phyloP scores from a whole-genome alignment of 2,113 vertebrate genomes.

The Petromus typicus region DNA sequence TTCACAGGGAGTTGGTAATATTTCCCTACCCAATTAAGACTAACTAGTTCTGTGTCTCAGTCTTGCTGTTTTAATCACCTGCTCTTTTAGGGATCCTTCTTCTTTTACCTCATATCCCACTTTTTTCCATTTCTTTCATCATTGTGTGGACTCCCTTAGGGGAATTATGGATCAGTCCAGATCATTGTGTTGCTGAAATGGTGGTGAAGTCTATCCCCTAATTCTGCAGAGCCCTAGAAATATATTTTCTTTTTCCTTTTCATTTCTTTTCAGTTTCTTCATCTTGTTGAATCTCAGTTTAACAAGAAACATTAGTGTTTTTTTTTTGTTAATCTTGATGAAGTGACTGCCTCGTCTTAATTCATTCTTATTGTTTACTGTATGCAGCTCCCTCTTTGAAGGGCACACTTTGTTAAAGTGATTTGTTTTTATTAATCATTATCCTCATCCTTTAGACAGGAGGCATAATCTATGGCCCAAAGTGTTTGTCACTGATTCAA shows the following conservation, averaged over 20 bases:
- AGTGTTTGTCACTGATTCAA: neutral
- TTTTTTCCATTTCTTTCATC: conserved; percentile 55
- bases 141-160: conserved; percentile 38
- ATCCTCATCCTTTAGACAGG: neutral
- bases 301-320: neutral
- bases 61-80: conserved; percentile 46
- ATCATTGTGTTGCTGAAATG: neutral
- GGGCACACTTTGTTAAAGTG: neutral
- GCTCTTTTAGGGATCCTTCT: conserved; percentile 1
- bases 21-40: conserved; percentile 64
- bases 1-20: conserved; percentile 60
- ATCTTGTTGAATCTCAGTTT: neutral
- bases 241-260: neutral
- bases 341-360: neutral
- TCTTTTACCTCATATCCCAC: conserved; percentile 10
- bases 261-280: neutral
- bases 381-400: neutral
- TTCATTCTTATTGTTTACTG: neutral
- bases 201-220: neutral
- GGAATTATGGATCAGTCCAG: conserved; percentile 10
- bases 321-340: neutral
- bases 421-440: neutral
- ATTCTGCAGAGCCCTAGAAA: neutral
- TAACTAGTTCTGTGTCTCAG: conserved; percentile 44
- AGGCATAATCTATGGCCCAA: neutral